phyloP scores from a whole-genome alignment of 2,888 invertebrate genomes.

The Nemoura dubitans region DNA sequence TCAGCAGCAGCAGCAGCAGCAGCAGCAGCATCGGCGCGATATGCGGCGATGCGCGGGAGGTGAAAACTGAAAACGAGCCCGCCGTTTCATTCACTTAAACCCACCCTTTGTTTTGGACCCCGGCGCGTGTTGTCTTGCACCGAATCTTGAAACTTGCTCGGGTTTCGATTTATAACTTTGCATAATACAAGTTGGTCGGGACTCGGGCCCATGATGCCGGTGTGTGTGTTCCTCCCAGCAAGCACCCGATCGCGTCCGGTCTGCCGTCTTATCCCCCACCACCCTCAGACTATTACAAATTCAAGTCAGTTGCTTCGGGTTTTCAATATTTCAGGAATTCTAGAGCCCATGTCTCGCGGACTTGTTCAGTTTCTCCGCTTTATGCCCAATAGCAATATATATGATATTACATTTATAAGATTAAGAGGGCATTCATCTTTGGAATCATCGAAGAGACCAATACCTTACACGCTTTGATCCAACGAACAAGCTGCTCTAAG shows the following conservation, averaged over 20 bases:
- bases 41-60: background rate
- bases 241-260: too few relatives aligned
- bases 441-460: background rate
- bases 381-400: background rate
- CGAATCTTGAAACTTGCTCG: background rate
- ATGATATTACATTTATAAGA: slow-evolving; percentile 7
- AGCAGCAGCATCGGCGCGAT: too few relatives aligned
- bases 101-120: background rate
- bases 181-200: background rate
- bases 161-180: background rate
- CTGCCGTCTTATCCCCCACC: too few relatives aligned
- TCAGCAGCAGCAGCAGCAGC: too few relatives aligned
- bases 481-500: background rate
- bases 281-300: background rate
- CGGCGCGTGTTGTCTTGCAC: background rate
- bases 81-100: background rate
- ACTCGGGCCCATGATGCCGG: too few relatives aligned
- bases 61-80: background rate
- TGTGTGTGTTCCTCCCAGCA: too few relatives aligned
- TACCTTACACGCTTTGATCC: background rate
- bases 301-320: background rate
- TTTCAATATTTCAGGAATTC: slow-evolving; percentile 12
- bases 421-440: background rate
- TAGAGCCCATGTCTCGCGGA: background rate
- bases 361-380: background rate